Conservation (phyloP, 2,113 vertebrate species). For the Macrotus californicus region DNA sequence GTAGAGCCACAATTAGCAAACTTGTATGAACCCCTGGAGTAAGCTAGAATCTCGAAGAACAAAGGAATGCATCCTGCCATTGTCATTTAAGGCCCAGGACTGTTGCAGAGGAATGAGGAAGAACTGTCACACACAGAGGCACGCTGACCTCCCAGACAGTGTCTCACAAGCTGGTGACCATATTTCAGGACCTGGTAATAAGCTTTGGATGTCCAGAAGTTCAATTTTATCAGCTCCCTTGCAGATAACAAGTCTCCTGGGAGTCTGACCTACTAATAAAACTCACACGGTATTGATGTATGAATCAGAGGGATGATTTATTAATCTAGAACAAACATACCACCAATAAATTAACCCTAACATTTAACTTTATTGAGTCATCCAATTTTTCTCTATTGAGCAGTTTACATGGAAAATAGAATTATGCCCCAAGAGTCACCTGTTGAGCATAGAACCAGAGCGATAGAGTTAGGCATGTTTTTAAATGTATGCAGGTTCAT, state of each 20-base stretch:
- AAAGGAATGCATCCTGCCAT: not conserved
- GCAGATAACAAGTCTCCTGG: not conserved
- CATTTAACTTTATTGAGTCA: not conserved
- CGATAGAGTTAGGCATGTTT: not conserved
- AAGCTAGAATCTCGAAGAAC: not conserved
- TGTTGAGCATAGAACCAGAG: not conserved
- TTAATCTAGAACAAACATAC: not conserved
- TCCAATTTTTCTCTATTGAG: not conserved
- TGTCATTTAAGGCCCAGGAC: not conserved
- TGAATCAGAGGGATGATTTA: not conserved
- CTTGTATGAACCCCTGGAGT: not conserved
- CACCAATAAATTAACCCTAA: not conserved
- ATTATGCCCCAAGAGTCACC: not conserved
- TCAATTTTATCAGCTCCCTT: not conserved
- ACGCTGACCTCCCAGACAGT: no score
- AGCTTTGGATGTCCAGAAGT: not conserved
- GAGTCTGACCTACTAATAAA: not conserved
- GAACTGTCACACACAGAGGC: not conserved
- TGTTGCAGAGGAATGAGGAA: not conserved
- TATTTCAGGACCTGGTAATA: not conserved
- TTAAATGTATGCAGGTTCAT: not conserved
- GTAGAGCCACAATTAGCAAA: not conserved
- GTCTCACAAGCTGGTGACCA: not conserved
- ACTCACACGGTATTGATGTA: not conserved
- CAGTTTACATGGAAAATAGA: not conserved